These are phyloP conservation scores for Corythornis cristatus DNA, from an alignment of 2,113 vertebrate species.

Conservation along the genomic window DNA sequence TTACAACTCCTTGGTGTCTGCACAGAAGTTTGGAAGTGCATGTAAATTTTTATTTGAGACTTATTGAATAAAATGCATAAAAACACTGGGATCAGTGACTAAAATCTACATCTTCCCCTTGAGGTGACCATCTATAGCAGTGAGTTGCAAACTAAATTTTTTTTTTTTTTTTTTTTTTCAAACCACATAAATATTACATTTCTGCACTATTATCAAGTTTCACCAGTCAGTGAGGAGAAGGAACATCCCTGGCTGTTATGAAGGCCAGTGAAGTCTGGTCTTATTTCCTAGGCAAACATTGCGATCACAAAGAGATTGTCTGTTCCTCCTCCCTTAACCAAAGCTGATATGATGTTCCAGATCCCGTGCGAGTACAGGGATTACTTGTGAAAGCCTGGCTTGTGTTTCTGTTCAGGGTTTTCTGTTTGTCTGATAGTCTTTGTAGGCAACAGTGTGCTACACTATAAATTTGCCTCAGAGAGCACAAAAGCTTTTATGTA, in stretches of 20 bases:
- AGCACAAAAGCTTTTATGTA: no score
- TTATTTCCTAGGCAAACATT: neutral
- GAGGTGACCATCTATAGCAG: neutral
- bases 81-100: fast-evolving
- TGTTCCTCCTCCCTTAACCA: neutral
- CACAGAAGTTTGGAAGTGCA: neutral
- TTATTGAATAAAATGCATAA: neutral
- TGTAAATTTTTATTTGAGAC: neutral
- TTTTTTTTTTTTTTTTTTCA: neutral
- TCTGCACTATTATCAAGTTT: neutral
- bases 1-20: neutral
- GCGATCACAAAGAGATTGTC: neutral
- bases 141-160: neutral
- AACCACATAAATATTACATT: neutral
- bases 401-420: neutral
- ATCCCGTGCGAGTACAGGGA: neutral
- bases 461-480: no score
- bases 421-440: no score
- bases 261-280: neutral
- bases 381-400: neutral
- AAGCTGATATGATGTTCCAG: neutral
- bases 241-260: neutral
- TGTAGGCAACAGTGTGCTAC: no score
- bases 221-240: neutral
- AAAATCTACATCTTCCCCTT: neutral